Percentiles rank a stretch among this genome's conserved stretches.
Evolutionary conservation across 2,797 vertebrate species (phyloP).

Genomic region (Coccyzus lansbergi): DNA sequence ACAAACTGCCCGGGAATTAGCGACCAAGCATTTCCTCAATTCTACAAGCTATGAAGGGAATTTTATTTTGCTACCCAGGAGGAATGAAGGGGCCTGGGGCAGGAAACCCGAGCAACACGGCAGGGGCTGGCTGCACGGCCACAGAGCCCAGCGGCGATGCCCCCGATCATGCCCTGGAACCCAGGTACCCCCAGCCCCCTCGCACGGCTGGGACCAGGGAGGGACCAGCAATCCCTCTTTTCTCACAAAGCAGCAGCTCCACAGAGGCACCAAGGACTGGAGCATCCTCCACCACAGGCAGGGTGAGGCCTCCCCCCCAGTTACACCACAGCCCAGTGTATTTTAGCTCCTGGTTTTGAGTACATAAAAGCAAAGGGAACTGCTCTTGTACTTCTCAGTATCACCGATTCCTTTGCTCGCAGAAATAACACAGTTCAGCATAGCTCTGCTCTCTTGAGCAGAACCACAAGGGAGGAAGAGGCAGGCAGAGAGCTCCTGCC

Average conservation of each 20-base stretch:
- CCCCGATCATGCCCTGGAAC: accelerated
- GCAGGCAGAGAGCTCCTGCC: not conserved
- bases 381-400: not conserved
- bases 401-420: not conserved
- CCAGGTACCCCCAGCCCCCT: accelerated
- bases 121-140: accelerated
- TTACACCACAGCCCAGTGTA: not conserved
- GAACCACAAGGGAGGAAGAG: not conserved
- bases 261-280: not conserved
- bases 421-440: not conserved
- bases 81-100: not conserved
- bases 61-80: conserved; percentile 28
- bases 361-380: accelerated
- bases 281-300: not conserved
- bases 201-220: not conserved
- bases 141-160: not conserved
- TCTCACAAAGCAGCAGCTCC: accelerated
- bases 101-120: not conserved
- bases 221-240: not conserved
- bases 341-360: not conserved
- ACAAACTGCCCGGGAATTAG: conserved; percentile 52
- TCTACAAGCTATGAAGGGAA: conserved; percentile 40
- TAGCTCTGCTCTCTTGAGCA: not conserved
- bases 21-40: conserved; percentile 67
- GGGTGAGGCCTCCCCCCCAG: not conserved